Conservation (phyloP, 2,888 invertebrate genomes). For the Drosophila pseudotalamancana region DNA sequence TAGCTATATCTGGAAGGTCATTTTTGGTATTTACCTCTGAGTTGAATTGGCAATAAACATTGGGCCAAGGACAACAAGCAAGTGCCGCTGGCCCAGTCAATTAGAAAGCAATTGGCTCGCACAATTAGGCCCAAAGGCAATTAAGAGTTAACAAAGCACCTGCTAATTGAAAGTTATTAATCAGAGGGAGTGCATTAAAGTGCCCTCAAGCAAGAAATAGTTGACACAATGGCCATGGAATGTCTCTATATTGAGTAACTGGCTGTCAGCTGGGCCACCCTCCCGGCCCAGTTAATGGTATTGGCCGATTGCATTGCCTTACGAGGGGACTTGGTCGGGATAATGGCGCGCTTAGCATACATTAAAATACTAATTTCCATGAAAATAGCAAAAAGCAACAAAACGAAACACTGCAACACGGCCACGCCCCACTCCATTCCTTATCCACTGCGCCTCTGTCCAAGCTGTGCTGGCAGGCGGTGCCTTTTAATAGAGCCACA, state of each 20-base stretch:
- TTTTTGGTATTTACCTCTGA: too few species aligned
- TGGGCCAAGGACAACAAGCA: neutral
- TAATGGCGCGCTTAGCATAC: constrained; percentile 79
- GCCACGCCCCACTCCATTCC: neutral
- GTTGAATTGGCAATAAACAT: neutral
- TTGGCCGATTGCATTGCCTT: constrained; percentile 58
- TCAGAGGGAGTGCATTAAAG: constrained; percentile 45
- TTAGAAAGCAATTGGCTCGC: constrained; percentile 51
- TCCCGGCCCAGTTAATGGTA: constrained; percentile 34
- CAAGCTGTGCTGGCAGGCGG: constrained; percentile 53
- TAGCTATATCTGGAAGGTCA: neutral
- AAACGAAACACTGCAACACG: constrained; percentile 11
- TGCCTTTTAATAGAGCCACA: constrained; percentile 80
- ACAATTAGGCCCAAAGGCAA: constrained; percentile 26
- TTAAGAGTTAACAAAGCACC: constrained; percentile 42
- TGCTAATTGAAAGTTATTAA: constrained; percentile 74
- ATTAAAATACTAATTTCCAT: constrained; percentile 79
- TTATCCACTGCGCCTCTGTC: too few species aligned
- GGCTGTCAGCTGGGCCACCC: neutral
- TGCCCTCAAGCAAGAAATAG: constrained; percentile 4
- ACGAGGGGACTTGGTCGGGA: constrained; percentile 55
- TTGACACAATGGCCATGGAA: constrained; percentile 33
- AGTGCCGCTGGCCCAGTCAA: constrained; percentile 31
- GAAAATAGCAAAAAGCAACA: constrained; percentile 65
- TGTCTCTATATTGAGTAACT: constrained; percentile 40